Percentiles rank a stretch among this genome's conserved stretches.
Evolutionary conservation across 2,113 vertebrate genomes (phyloP).

Genomic region (Prinia subflava): DNA sequence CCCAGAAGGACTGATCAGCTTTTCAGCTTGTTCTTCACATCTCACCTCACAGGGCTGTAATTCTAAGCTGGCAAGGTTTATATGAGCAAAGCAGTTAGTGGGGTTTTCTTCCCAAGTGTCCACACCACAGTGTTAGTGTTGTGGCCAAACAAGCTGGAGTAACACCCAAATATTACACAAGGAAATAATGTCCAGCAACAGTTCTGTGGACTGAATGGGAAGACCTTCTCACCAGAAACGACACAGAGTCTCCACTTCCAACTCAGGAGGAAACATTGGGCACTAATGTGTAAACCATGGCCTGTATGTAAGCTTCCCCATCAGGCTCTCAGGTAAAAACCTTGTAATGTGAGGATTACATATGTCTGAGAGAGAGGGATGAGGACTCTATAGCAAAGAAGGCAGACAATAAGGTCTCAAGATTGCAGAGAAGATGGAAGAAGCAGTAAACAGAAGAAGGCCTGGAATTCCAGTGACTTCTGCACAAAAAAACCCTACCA

Average conservation of each 20-base stretch:
- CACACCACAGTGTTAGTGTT: fast-evolving
- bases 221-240: neutral
- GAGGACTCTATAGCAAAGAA: neutral
- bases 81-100: neutral
- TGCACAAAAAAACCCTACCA: neutral
- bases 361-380: neutral
- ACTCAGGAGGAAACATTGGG: neutral
- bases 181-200: neutral
- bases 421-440: neutral
- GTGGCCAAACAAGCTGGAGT: neutral
- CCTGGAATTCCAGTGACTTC: neutral
- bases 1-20: neutral
- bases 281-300: neutral
- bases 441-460: neutral
- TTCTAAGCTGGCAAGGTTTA: neutral
- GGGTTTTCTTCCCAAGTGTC: neutral
- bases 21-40: neutral
- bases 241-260: neutral
- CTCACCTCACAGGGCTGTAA: neutral
- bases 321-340: neutral
- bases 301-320: neutral
- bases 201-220: neutral
- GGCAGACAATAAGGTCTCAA: neutral
- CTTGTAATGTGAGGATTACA: neutral
- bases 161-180: neutral